phyloP scores from a whole-genome alignment of 2,888 invertebrate species.

The Quadroppia sp. region DNA sequence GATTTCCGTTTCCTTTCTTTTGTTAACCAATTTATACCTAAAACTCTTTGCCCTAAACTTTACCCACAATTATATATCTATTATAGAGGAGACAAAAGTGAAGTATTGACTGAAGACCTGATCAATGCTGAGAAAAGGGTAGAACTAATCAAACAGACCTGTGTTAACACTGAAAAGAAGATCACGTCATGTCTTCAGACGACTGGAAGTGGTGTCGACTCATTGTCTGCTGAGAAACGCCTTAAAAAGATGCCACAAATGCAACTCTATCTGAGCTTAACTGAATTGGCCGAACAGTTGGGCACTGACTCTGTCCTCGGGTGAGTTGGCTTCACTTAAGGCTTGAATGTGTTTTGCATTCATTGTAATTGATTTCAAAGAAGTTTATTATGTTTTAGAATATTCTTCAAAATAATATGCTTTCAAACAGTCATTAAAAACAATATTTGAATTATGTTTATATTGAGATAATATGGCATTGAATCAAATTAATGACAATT shows the following conservation, averaged over 20 bases:
- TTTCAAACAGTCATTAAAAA: no score
- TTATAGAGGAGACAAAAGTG: slow-evolving; percentile 73
- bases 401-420: no score
- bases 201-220: slow-evolving; percentile 58
- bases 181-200: slow-evolving; percentile 54
- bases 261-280: slow-evolving; percentile 68
- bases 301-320: slow-evolving; percentile 64
- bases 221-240: slow-evolving; percentile 39
- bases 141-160: slow-evolving; percentile 69
- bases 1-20: slow-evolving; percentile 32
- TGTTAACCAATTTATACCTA: background rate
- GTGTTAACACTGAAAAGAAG: slow-evolving; percentile 56
- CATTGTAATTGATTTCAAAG: no score
- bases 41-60: background rate
- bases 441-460: no score
- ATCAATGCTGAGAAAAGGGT: slow-evolving; percentile 75
- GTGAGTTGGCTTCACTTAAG: slow-evolving; percentile 53
- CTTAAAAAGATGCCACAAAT: slow-evolving; percentile 84
- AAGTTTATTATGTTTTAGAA: no score
- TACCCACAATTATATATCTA: background rate
- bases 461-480: background rate
- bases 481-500: background rate
- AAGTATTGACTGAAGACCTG: slow-evolving; percentile 75
- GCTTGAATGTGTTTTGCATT: background rate
- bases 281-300: slow-evolving; percentile 60